These are phyloP conservation scores for Auanema freiburgensis DNA, from an alignment of 2,888 invertebrate genomes.

Conservation along the genomic window DNA sequence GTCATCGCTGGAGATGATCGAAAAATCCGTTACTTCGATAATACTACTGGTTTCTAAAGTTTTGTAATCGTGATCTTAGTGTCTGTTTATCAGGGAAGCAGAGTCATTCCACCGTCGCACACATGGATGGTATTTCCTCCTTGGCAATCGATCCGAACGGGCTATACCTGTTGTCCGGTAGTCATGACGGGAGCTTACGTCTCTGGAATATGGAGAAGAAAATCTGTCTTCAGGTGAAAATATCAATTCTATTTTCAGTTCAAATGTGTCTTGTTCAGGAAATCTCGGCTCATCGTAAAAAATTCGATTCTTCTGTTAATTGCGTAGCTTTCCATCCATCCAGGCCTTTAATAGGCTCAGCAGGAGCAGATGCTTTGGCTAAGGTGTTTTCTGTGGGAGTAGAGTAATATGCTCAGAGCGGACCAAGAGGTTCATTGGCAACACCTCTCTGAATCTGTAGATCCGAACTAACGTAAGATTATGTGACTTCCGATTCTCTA, in stretches of 20 bases:
- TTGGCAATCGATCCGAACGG: constrained; percentile 98
- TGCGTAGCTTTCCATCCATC: constrained; percentile 99
- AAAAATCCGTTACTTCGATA: constrained; percentile 98
- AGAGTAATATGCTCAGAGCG: background rate
- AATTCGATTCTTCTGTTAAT: constrained; percentile 97
- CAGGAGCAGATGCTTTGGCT: constrained; percentile 96
- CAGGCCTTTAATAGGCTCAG: constrained; percentile 96
- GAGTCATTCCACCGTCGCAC: constrained; percentile 97
- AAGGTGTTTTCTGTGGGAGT: constrained; percentile 74
- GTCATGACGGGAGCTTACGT: constrained; percentile 71
- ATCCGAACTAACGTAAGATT: constrained; percentile 16
- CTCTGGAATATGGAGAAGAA: constrained; percentile 80
- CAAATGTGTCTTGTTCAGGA: constrained; percentile 69
- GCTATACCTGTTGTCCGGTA: constrained; percentile 92
- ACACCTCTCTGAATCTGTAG: constrained; percentile 1
- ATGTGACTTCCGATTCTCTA: constrained; percentile 5
- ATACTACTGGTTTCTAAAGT: constrained; percentile 74
- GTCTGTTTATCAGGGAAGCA: constrained; percentile 76
- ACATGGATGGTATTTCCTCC: constrained; percentile 96
- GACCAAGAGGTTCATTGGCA: background rate
- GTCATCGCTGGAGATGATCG: constrained; percentile 97
- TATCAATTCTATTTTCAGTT: background rate
- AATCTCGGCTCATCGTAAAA: constrained; percentile 98
- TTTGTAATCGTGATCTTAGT: no score
- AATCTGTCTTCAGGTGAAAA: constrained; percentile 83